Base-by-base conservation (phyloP, 2,888 invertebrate genomes). In the Plutella xylostella region DNA sequence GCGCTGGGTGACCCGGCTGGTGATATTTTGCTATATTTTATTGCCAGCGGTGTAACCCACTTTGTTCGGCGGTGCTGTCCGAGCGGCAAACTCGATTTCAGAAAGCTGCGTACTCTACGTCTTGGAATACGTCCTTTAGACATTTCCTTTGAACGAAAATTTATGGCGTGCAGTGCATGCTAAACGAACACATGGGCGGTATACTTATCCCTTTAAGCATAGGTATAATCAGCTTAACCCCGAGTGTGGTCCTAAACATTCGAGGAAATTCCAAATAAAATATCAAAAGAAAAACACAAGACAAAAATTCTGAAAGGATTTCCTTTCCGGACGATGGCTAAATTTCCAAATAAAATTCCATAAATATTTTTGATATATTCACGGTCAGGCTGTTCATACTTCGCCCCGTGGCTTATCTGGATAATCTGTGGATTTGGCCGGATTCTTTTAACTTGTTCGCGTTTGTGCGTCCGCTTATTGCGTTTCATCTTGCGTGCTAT, bases 281-380 rank as follows among this genome's bases (percentile, higher is more conserved):
- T 52, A 43, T 52, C 55, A 56, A 57, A 58, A 51, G 51, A 49
- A 47, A 54, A 49, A 53, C 54, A 58, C 57, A 59, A 61, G 63
- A 64, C 63, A 63, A 59, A 61, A 48, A 53, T 51, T 44, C 48
- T 54, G 51, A 57, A 60, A 61, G 56, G 56, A 57, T 58, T 56
- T 50, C 57, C 61, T 61, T 60, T 28, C 28, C 58, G 61, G 60
- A 56, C 63, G 60, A 60, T 55, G 64, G 62, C 69, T 70, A 63
- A 68, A 69, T 66, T 63, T 60, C 55, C 58, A 68, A 74, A 75
- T 69, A 67, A 70, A 71, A 70, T 73, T 75, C 70, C 65, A 67
- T 73, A 72, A 76, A 77, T 76, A 72, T 74, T 72, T 73, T 72
- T 79, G 72, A 79, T 78, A 68, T 78, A 82, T 79, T 78, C 76